These are phyloP conservation scores for Drosophila neotestacea DNA, from an alignment of 2,888 invertebrate species.

Conservation along the genomic window DNA sequence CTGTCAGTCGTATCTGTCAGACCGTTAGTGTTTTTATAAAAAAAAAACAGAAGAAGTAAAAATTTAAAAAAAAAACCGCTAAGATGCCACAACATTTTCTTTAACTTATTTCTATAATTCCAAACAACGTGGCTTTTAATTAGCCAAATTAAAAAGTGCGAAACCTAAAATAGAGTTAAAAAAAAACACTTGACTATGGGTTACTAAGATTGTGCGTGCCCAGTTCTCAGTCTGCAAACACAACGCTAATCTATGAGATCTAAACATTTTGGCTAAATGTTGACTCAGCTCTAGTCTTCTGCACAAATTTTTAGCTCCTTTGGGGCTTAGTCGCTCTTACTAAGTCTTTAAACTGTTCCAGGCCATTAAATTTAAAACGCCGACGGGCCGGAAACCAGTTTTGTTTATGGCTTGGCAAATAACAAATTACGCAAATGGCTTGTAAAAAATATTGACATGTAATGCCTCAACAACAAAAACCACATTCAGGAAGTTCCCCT, in stretches of 20 bases:
- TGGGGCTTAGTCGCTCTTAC: slow-evolving; percentile 46
- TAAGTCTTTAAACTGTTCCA: slow-evolving; percentile 57
- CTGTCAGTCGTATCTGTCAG: slow-evolving; percentile 7
- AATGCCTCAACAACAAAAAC: slow-evolving; percentile 19
- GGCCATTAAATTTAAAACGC: slow-evolving; percentile 47
- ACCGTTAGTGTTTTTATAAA: background rate
- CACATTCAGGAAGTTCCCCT: background rate
- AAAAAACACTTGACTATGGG: slow-evolving; percentile 17
- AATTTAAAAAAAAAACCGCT: slow-evolving; percentile 14
- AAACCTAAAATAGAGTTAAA: background rate
- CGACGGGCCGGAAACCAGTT: slow-evolving; percentile 45
- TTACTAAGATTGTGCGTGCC: slow-evolving; percentile 38
- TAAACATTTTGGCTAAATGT: slow-evolving; percentile 29
- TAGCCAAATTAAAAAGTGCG: slow-evolving; percentile 43
- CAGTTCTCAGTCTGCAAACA: slow-evolving; percentile 43
- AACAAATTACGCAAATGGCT: slow-evolving; percentile 79
- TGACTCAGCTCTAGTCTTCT: slow-evolving; percentile 1
- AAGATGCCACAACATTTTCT: slow-evolving; percentile 59
- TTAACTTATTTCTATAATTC: slow-evolving; percentile 36
- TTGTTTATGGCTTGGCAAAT: slow-evolving; percentile 71
- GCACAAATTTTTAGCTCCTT: slow-evolving; percentile 3
- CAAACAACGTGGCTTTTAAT: slow-evolving; percentile 43
- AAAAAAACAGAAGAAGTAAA: background rate
- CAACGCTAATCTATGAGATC: slow-evolving; percentile 59
- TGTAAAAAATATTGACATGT: slow-evolving; percentile 70